phyloP scores from a whole-genome alignment of 2,888 invertebrate genomes.

The Alentia gelatinosa region DNA sequence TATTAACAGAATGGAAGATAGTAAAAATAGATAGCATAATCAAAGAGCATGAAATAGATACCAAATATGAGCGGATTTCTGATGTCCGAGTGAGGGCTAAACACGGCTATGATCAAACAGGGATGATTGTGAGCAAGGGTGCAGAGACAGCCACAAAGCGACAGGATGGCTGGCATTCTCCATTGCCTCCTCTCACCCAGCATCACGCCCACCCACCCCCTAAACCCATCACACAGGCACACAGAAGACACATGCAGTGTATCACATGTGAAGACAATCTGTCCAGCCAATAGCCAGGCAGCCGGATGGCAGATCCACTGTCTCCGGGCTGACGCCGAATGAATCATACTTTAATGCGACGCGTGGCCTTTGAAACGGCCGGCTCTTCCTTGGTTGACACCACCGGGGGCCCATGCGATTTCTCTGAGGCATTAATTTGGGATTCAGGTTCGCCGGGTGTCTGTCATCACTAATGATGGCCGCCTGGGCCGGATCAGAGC shows the following conservation, averaged over 20 bases:
- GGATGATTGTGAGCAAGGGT: not conserved
- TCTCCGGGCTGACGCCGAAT: slow-evolving; percentile 24
- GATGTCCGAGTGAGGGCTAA: too few relatives aligned
- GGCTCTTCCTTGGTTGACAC: slow-evolving; percentile 46
- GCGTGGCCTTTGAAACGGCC: slow-evolving; percentile 3
- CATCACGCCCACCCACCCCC: not conserved
- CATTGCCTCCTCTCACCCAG: not conserved
- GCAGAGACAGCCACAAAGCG: not conserved
- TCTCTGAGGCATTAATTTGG: slow-evolving; percentile 45
- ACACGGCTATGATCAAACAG: not conserved
- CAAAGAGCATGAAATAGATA: too few relatives aligned
- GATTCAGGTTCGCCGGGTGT: slow-evolving; percentile 40
- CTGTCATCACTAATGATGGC: slow-evolving; percentile 49
- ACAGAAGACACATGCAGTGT: not conserved
- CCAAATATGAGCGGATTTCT: too few relatives aligned
- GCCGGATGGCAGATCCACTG: slow-evolving; percentile 19
- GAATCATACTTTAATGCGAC: slow-evolving; percentile 50
- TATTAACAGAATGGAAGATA: too few relatives aligned
- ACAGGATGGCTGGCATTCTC: not conserved
- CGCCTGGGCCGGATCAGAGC: slow-evolving; percentile 23
- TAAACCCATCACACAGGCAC: too few relatives aligned
- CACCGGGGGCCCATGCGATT: slow-evolving; percentile 16
- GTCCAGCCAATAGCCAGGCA: not conserved
- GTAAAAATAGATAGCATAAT: too few relatives aligned
- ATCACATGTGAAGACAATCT: slow-evolving; percentile 42